Percentiles rank a stretch among this genome's conserved stretches.
These are phyloP conservation scores for Onychomys torridus DNA, from an alignment of 2,797 vertebrate genomes.

Conservation along the genomic window DNA sequence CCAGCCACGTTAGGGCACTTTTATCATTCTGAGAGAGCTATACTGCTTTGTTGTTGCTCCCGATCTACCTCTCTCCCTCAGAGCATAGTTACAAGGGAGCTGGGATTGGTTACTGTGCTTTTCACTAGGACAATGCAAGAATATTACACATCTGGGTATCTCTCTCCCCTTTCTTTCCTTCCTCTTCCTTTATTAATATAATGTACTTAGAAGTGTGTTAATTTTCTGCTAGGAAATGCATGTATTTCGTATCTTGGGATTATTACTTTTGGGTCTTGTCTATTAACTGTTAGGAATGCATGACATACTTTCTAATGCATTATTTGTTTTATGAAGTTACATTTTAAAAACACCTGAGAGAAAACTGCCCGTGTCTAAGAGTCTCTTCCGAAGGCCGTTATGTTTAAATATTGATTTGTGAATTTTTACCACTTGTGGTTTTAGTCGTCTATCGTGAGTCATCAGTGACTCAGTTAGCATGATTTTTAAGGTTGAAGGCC, in stretches of 20 bases:
- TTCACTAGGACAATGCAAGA: background rate
- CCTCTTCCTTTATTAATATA: background rate
- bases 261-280: slow-evolving; percentile 8
- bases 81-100: background rate
- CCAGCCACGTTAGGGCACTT: background rate
- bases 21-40: background rate
- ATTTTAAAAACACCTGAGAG: background rate
- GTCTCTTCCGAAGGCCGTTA: background rate
- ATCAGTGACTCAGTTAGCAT: background rate
- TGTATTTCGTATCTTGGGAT: background rate
- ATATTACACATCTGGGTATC: background rate
- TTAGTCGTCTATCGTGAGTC: background rate
- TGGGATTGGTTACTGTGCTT: background rate
- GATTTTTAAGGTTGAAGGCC: background rate
- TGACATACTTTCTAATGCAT: background rate
- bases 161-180: background rate
- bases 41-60: background rate
- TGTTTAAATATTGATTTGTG: background rate
- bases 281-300: background rate
- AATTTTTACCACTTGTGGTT: background rate
- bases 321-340: background rate
- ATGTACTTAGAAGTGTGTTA: background rate
- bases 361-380: background rate
- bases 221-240: background rate
- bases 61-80: background rate